Percentiles rank a stretch among this genome's conserved stretches.
phyloP scores from a whole-genome alignment of 2,888 invertebrate genomes.

The Hipparchia sbordonii region DNA sequence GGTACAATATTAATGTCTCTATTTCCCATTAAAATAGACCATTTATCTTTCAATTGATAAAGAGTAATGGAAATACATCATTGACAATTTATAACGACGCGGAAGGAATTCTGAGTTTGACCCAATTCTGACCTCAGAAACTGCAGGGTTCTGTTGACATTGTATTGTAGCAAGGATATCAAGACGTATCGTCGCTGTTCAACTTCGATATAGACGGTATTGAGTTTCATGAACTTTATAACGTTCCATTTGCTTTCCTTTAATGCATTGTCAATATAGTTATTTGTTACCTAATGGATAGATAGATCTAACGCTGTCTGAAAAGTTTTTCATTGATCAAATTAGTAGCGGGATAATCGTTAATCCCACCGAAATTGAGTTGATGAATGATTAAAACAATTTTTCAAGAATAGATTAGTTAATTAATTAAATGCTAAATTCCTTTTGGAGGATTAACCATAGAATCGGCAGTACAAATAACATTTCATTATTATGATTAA shows the following conservation, averaged over 20 bases:
- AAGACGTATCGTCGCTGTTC: slow-evolving; percentile 26
- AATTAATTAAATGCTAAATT: too few relatives aligned
- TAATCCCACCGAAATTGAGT: too few relatives aligned
- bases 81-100: slow-evolving; percentile 23
- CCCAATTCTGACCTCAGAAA: slow-evolving; percentile 30
- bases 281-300: not conserved
- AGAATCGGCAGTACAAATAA: too few relatives aligned
- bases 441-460: too few relatives aligned
- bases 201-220: slow-evolving; percentile 21
- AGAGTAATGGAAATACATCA: slow-evolving; percentile 18
- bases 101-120: slow-evolving; percentile 26
- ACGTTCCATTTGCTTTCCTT: slow-evolving; percentile 27
- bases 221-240: slow-evolving; percentile 31
- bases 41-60: slow-evolving; percentile 8
- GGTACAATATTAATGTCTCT: slow-evolving; percentile 6
- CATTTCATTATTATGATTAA: too few relatives aligned
- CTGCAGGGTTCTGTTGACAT: slow-evolving; percentile 29
- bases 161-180: slow-evolving; percentile 26
- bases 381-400: too few relatives aligned
- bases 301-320: not conserved
- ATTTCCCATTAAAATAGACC: slow-evolving; percentile 17
- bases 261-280: not conserved
- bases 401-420: too few relatives aligned
- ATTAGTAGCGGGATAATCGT: not conserved
- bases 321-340: not conserved